phyloP scores from a whole-genome alignment of 1,140 invertebrate species.

The Idris sp. region DNA sequence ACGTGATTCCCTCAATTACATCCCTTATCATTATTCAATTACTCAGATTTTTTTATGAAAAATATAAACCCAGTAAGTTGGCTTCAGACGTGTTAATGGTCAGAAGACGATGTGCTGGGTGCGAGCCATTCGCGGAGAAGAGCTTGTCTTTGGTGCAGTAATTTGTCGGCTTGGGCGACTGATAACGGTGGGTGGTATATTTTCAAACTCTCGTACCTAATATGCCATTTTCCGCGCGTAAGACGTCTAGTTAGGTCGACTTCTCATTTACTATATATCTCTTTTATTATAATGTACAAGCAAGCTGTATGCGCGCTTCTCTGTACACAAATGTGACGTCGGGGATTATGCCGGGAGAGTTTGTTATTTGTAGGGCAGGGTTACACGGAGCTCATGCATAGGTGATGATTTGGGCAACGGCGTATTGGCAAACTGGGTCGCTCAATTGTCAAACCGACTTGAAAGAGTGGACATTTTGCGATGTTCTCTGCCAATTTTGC shows the following conservation, averaged over 20 bases:
- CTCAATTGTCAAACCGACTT: slow-evolving; percentile 1
- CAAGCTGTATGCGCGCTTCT: slow-evolving; percentile 3
- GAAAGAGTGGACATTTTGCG: slow-evolving; percentile 11
- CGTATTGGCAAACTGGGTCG: slow-evolving; percentile 26
- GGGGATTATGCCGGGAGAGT: slow-evolving; percentile 41
- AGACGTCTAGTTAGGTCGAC: slow-evolving; percentile 62
- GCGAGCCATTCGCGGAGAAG: slow-evolving; percentile 56
- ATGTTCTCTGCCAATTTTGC: background rate
- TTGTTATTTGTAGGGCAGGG: slow-evolving; percentile 54
- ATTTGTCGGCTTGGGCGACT: slow-evolving; percentile 76
- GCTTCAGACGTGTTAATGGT: slow-evolving; percentile 62
- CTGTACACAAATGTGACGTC: slow-evolving; percentile 47
- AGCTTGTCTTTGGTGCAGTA: slow-evolving; percentile 73
- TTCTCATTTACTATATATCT: slow-evolving; percentile 47
- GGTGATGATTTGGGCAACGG: slow-evolving; percentile 29
- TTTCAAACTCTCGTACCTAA: slow-evolving; percentile 65
- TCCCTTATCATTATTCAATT: slow-evolving; percentile 50
- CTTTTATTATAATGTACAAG: slow-evolving; percentile 46
- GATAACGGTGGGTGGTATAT: slow-evolving; percentile 76
- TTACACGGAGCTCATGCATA: slow-evolving; percentile 40
- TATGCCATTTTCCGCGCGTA: slow-evolving; percentile 64
- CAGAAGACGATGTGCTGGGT: slow-evolving; percentile 60
- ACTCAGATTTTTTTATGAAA: slow-evolving; percentile 34
- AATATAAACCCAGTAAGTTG: slow-evolving; percentile 61
- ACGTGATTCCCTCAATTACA: slow-evolving; percentile 43